Evolutionary conservation across 2,888 invertebrate genomes (phyloP), one percentile per base, ranked within the genome.

Genomic region (Phengaris arion): DNA sequence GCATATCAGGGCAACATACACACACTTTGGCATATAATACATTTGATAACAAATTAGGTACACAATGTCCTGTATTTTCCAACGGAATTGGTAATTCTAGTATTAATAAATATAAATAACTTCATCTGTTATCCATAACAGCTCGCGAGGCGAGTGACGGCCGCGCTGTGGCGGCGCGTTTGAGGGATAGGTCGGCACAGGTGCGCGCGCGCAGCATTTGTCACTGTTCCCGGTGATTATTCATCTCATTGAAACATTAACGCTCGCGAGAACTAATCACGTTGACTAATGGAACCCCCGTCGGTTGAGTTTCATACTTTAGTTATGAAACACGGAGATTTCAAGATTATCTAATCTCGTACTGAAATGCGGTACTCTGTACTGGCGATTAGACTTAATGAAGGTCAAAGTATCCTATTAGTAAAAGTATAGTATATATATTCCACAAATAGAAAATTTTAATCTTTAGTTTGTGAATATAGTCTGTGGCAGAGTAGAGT

Each of bases 191-290:
- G 84, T 86, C 77, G 75, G 77, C 77, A 87, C 91, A 91, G 92
- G 90, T 92, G 92, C 91, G 91, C 88, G 85, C 86, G 89, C 90
- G 91, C 91, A 86, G 85, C 93, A 93, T 93, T 93, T 93, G 93
- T 93, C 93, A 93, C 91, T 93, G 93, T 93, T 85, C 83, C 87
- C 86, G 85, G 89, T 87, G 89, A 93, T 93, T 92, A 92, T 92
- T 93, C 92, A 93, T 93, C 90, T 90, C 92, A 92, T 92, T 92
- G 93, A 91, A 91, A 92, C 92, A 92, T 93, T 93, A 92, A 90
- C 88, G 88, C 87, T 86, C 85, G 85, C 83, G 87, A 87, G 89
- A 93, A 91, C 92, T 93, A 93, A 93, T 93, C 93, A 93, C 87
- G 85, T 87, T 91, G 90, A 93, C 93, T 93, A 93, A 93, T 93